These are phyloP conservation scores for Mallotus villosus DNA, from an alignment of 2,797 vertebrate species.

Conservation along the genomic window DNA sequence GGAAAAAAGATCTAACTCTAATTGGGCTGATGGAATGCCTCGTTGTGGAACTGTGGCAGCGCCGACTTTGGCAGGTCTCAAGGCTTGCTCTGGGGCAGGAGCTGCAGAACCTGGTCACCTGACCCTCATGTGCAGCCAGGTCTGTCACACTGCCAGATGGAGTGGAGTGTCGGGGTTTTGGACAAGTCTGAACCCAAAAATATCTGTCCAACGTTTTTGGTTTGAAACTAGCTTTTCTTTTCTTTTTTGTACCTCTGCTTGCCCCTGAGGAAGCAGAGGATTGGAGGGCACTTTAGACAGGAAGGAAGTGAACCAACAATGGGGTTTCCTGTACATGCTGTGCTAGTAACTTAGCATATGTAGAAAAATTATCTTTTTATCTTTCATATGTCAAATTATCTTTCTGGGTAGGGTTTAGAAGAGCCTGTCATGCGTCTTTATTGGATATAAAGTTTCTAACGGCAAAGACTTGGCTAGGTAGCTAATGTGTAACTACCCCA, in stretches of 20 bases:
- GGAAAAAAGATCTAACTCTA: too few relatives aligned
- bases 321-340: slow-evolving; percentile 48
- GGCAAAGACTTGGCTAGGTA: background rate
- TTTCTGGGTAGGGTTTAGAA: background rate
- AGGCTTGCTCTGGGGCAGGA: slow-evolving; percentile 27
- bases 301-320: slow-evolving; percentile 53
- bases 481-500: background rate
- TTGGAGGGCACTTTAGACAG: slow-evolving; percentile 21
- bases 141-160: slow-evolving; percentile 19
- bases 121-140: slow-evolving; percentile 32
- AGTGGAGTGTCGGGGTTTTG: background rate
- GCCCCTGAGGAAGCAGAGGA: background rate
- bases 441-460: background rate
- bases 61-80: slow-evolving; percentile 20
- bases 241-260: background rate
- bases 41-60: background rate
- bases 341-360: background rate
- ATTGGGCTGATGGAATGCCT: background rate
- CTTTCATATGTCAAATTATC: slow-evolving; percentile 4
- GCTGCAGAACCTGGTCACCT: slow-evolving; percentile 46
- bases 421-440: background rate
- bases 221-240: too few relatives aligned
- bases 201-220: too few relatives aligned
- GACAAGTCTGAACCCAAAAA: too few relatives aligned
- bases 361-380: too few relatives aligned